Evolutionary conservation across 2,888 invertebrate genomes (phyloP), one percentile per base, ranked within the genome.

Genomic region (Metacarcinus magister): DNA sequence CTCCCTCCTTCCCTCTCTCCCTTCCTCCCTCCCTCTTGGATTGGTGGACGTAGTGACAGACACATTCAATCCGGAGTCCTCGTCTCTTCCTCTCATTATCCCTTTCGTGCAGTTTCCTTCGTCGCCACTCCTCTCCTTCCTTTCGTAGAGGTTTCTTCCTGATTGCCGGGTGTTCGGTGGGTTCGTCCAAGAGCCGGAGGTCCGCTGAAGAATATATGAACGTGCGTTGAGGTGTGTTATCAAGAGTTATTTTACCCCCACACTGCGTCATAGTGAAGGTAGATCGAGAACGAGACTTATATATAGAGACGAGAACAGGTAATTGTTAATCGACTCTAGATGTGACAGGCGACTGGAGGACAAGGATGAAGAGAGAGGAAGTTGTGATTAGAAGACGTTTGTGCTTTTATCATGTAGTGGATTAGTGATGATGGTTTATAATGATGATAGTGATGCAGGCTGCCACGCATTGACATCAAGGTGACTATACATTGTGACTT

Each of bases 81-180:
- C 82, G 82, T 82, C 28, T 82, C 82, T 82, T 82, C 82, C 82
- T 82, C 82, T 82, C 82, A 82, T 82, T 82, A 82, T 82, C 82
- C 82, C 82, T 82, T 32, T 82, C 82, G 19, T 82, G 82, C 82
- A 82, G 82, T 82, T 82, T 82, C 32, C 82, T 32, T 32, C 82
- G 32, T 82, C 82, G 32, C 19, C 67, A 32, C 32, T 82, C 82
- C 32, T 82, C 32, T 10, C 8, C 82, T 32, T 82, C 32, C 82
- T 8, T 13, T 82, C 32, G 32, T 13, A 32, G 82, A 82, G 32
- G 82, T 32, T 82, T 82, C 82, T 82, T 32, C 32, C 82, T 82
- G 32, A 82, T 82, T 32, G 32, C 32, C 32, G 32, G 32, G 4
- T 82, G 5, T n/a, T 67, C 19, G 67, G n/a, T n/a, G 67, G 5